Conservation (phyloP, 1,140 invertebrate species). For the Lerema accius region DNA sequence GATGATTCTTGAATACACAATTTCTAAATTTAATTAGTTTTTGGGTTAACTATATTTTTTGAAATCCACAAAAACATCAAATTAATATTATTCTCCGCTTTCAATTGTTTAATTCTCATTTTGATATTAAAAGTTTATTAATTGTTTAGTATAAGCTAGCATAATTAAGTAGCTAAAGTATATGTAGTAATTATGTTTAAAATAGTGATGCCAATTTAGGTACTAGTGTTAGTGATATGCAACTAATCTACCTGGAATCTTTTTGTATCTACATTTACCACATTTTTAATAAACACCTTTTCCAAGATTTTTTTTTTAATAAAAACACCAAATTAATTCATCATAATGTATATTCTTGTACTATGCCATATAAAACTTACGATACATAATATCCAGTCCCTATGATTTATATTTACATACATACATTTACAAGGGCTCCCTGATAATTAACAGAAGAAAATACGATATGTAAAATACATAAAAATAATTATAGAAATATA, state of each 20-base stretch:
- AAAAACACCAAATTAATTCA: constrained; percentile 37
- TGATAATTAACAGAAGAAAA: too few species aligned
- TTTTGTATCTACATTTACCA: constrained; percentile 20
- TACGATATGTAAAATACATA: too few species aligned
- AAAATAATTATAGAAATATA: too few species aligned
- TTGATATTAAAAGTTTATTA: constrained; percentile 4
- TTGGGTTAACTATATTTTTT: too few species aligned
- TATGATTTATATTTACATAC: constrained; percentile 45
- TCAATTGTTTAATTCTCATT: not conserved
- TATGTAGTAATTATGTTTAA: not conserved
- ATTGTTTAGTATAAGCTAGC: not conserved
- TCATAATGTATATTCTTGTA: constrained; percentile 52
- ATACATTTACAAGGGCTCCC: constrained; percentile 20
- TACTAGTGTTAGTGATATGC: constrained; percentile 22
- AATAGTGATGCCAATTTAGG: constrained; percentile 15
- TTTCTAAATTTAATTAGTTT: too few species aligned
- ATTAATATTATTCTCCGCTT: too few species aligned
- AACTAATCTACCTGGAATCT: constrained; percentile 20
- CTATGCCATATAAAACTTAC: constrained; percentile 49
- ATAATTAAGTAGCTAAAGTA: not conserved
- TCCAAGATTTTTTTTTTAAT: constrained; percentile 22
- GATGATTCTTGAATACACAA: too few species aligned
- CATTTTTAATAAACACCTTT: constrained; percentile 22
- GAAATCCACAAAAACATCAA: too few species aligned
- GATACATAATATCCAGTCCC: constrained; percentile 18